These are phyloP conservation scores for Theonella swinhoei DNA, from an alignment of 37 sponge, comb jelly and placozoan genomes.

Conservation along the genomic window DNA sequence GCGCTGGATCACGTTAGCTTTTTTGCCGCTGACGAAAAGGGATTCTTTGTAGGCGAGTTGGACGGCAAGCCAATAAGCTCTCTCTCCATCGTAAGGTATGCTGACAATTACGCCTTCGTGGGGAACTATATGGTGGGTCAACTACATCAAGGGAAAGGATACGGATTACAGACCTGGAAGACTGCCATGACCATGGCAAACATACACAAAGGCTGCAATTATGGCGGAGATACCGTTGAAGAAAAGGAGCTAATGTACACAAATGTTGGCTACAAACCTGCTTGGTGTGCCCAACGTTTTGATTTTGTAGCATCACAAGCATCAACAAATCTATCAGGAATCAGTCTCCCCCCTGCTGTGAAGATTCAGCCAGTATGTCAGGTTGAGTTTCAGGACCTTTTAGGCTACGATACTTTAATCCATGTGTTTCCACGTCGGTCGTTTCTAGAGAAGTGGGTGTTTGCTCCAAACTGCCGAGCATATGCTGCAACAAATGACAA, in stretches of 20 bases:
- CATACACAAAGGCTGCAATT: neutral
- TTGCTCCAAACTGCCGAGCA: neutral
- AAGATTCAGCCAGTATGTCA: neutral
- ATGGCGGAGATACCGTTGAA: neutral
- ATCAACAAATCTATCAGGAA: neutral
- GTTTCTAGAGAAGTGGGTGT: neutral
- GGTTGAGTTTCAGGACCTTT: slow-evolving; percentile 2
- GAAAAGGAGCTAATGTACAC: neutral
- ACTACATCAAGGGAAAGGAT: slow-evolving; percentile 13
- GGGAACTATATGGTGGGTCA: slow-evolving; percentile 9
- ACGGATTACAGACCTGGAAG: slow-evolving; percentile 9
- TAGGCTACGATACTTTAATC: neutral
- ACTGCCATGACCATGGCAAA: neutral
- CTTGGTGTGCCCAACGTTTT: neutral
- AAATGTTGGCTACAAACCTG: neutral
- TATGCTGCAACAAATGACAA: neutral
- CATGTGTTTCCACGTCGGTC: neutral
- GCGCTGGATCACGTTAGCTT: neutral
- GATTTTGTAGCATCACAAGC: neutral
- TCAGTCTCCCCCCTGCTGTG: neutral
- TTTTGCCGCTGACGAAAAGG: neutral
- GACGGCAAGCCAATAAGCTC: slow-evolving; percentile 17
- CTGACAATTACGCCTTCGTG: neutral
- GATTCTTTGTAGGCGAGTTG: slow-evolving; percentile 41
- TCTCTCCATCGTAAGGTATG: neutral